These are phyloP conservation scores for Bombus ignitus DNA, from an alignment of 1,140 invertebrate species.

Conservation along the genomic window DNA sequence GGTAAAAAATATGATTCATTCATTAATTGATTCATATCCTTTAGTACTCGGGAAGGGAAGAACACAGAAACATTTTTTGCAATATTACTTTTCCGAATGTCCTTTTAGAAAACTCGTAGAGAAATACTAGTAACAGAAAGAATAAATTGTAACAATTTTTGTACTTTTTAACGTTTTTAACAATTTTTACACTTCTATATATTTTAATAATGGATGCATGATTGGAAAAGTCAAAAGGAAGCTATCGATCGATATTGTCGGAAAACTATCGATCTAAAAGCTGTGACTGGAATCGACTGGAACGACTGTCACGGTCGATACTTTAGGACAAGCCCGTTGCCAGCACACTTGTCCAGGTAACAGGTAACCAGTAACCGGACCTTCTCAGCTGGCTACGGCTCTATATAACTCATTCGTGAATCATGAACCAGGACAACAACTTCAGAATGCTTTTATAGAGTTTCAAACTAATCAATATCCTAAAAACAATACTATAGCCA, in stretches of 20 bases:
- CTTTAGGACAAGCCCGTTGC: slow-evolving; percentile 30
- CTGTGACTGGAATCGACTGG: slow-evolving; percentile 2
- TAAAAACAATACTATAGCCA: neutral
- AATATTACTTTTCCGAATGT: neutral
- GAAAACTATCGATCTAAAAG: neutral
- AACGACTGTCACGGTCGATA: slow-evolving; percentile 42
- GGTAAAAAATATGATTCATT: slow-evolving; percentile 11
- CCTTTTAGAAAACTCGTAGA: too few species aligned
- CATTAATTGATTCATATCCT: slow-evolving; percentile 1
- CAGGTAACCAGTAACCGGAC: slow-evolving; percentile 59
- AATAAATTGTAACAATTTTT: neutral
- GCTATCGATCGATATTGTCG: neutral
- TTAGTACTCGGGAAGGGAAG: neutral
- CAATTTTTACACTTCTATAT: too few species aligned
- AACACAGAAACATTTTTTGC: neutral
- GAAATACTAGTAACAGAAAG: neutral
- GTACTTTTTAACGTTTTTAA: neutral
- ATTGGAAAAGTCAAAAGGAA: neutral
- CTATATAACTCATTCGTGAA: slow-evolving; percentile 57
- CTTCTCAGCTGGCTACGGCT: slow-evolving; percentile 47
- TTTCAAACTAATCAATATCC: neutral
- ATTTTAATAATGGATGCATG: neutral
- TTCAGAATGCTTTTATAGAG: slow-evolving; percentile 20
- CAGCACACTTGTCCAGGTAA: slow-evolving; percentile 49
- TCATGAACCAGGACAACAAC: slow-evolving; percentile 52